Evolutionary conservation across 2,888 invertebrate genomes (phyloP).

Genomic region (Ophioninae sp.): DNA sequence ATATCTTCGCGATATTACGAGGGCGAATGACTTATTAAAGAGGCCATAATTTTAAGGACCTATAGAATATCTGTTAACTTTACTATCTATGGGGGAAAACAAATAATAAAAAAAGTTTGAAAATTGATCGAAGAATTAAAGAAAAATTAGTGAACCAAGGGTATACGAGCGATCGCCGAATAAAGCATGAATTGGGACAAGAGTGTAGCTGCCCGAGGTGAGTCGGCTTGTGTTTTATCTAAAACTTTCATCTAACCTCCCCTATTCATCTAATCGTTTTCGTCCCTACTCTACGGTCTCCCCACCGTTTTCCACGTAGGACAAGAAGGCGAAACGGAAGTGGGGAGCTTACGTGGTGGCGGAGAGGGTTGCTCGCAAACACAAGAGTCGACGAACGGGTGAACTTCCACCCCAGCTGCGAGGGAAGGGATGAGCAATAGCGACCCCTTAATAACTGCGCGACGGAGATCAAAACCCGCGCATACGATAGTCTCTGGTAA

Average conservation of each 20-base stretch:
- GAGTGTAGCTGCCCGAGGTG: constrained; percentile 66
- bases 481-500: constrained; percentile 48
- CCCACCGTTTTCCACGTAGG: constrained; percentile 77
- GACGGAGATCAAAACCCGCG: constrained; percentile 63
- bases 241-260: constrained; percentile 80
- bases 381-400: constrained; percentile 60
- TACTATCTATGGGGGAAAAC: not conserved
- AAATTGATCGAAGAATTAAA: not conserved
- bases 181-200: not conserved
- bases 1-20: too few relatives aligned
- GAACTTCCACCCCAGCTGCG: constrained; percentile 63
- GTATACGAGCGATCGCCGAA: not conserved
- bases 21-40: too few relatives aligned
- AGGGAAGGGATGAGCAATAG: constrained; percentile 68
- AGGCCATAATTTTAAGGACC: not conserved
- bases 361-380: constrained; percentile 62
- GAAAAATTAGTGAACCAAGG: not conserved
- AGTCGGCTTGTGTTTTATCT: constrained; percentile 78
- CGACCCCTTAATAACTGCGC: constrained; percentile 77
- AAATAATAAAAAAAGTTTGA: not conserved
- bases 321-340: constrained; percentile 70
- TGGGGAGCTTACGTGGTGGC: constrained; percentile 61
- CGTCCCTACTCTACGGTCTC: constrained; percentile 66
- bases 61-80: not conserved
- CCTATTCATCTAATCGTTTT: constrained; percentile 79